phyloP scores from a whole-genome alignment of 2,797 vertebrate species.

The Anas capensis region DNA sequence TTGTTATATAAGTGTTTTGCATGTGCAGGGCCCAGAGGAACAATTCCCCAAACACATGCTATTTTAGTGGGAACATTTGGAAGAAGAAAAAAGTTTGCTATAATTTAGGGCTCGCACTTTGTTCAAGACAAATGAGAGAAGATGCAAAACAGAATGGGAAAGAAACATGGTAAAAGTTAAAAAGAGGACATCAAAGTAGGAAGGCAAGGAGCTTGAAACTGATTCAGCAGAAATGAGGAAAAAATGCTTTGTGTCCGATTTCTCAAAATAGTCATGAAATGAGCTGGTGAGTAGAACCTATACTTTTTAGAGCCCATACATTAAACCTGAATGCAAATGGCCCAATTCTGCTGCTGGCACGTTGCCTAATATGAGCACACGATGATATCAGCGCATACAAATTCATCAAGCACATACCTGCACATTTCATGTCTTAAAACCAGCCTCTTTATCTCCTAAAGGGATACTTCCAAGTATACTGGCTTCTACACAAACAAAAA shows the following conservation, averaged over 20 bases:
- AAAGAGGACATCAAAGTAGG: constrained; percentile 57
- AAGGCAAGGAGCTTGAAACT: constrained; percentile 30
- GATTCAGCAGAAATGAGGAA: constrained; percentile 31
- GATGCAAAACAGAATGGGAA: constrained; percentile 65
- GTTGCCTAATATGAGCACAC: rapidly evolving
- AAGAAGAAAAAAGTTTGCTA: constrained; percentile 52
- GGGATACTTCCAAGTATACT: neutral
- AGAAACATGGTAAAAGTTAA: constrained; percentile 50
- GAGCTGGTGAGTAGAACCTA: neutral
- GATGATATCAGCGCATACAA: neutral
- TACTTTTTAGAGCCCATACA: neutral
- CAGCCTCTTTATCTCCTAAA: neutral
- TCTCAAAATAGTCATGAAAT: neutral
- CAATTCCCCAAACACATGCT: neutral
- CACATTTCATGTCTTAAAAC: neutral
- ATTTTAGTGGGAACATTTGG: constrained; percentile 38
- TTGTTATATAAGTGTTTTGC: neutral
- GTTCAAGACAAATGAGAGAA: constrained; percentile 50
- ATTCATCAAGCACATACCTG: neutral
- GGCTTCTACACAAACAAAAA: neutral
- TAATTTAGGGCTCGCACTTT: constrained; percentile 53
- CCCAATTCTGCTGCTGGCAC: neutral
- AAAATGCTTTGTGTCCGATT: constrained; percentile 42
- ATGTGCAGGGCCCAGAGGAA: neutral
- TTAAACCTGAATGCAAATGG: constrained; percentile 11